A percentile compares a stretch with the other conserved stretches of the same genome.
These are phyloP conservation scores for Atlantisia rogersi DNA, from an alignment of 2,113 vertebrate genomes.

Conservation along the genomic window DNA sequence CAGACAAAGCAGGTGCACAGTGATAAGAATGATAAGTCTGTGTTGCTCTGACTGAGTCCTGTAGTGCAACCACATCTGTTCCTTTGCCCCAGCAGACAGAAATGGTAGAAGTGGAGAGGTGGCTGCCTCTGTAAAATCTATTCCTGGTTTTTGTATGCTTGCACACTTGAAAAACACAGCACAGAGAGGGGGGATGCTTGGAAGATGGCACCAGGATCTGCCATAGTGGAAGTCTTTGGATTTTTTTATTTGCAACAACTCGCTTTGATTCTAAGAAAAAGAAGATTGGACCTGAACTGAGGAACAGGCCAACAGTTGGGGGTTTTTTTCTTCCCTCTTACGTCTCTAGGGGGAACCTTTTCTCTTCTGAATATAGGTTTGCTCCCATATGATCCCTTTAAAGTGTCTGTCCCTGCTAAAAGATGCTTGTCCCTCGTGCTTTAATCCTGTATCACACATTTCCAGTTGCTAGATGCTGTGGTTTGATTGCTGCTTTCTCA, in stretches of 20 bases:
- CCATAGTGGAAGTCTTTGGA: not conserved
- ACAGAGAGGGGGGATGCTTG: not conserved
- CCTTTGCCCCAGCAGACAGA: not conserved
- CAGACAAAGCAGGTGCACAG: not conserved
- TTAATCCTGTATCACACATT: not conserved
- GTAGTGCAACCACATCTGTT: not conserved
- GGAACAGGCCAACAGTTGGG: not conserved
- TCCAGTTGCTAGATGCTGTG: not conserved
- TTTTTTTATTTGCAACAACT: not conserved
- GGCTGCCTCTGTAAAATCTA: not conserved
- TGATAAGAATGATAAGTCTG: not conserved
- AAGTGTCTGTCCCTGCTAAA: not conserved
- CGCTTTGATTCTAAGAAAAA: not conserved
- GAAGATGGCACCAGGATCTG: not conserved
- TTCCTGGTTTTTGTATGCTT: not conserved
- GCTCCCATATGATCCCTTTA: not conserved
- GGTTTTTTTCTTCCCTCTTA: not conserved
- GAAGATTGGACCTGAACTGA: not conserved
- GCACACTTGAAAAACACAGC: not conserved
- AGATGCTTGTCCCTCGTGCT: not conserved
- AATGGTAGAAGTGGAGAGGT: not conserved
- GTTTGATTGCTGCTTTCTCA: slow-evolving; percentile 3
- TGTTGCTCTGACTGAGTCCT: not conserved
- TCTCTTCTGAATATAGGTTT: not conserved
- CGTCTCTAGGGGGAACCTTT: slow-evolving; percentile 14